Evolutionary conservation across 64 coral and sea anemone species (phyloP).

Genomic region (Pocillopora damicornis): DNA sequence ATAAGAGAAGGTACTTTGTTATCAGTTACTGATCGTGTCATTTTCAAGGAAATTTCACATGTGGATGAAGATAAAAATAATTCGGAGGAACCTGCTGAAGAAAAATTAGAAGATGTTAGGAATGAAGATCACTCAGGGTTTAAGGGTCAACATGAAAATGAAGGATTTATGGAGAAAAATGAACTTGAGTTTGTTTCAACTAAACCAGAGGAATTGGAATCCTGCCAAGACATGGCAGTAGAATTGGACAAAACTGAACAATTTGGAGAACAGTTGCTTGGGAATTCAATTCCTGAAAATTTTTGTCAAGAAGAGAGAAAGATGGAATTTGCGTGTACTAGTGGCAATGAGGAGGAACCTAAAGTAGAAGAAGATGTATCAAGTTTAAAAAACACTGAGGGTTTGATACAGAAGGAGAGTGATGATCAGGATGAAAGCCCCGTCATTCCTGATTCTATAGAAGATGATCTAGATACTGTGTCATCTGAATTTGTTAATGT

Average conservation of each 20-base stretch:
- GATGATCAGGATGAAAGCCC: too few relatives aligned
- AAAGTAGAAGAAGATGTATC: background rate
- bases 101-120: background rate
- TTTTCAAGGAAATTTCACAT: background rate
- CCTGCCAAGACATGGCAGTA: background rate
- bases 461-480: too few relatives aligned
- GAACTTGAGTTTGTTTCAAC: too few relatives aligned
- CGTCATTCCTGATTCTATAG: too few relatives aligned
- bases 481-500: background rate
- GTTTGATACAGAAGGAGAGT: too few relatives aligned
- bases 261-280: background rate
- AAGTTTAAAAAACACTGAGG: too few relatives aligned
- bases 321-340: background rate
- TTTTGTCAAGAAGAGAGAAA: background rate
- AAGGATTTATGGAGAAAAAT: too few relatives aligned
- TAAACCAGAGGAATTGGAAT: too few relatives aligned
- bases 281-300: background rate
- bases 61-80: background rate
- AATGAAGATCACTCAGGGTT: too few relatives aligned
- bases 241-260: background rate
- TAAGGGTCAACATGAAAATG: too few relatives aligned
- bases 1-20: conserved; percentile 8
- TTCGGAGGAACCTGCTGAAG: background rate
- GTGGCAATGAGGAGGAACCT: background rate
- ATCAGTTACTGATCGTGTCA: conserved; percentile 1